Evolutionary conservation across 1,140 invertebrate species (phyloP).

Genomic region (Helicoverpa zea): DNA sequence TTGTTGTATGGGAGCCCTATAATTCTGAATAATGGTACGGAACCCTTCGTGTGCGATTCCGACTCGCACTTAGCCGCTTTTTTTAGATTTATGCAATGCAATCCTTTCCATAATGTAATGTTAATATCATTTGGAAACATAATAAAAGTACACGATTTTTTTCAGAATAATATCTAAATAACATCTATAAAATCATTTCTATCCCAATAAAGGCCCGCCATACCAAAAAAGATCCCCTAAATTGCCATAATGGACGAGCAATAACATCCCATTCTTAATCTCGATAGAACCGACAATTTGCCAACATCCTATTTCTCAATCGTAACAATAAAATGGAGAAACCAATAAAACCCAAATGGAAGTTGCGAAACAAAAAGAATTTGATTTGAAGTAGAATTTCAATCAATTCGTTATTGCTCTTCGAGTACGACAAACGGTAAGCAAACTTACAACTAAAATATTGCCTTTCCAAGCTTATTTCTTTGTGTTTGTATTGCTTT

Average conservation of each 20-base stretch:
- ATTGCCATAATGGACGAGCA: not conserved
- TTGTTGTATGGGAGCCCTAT: no score
- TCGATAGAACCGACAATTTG: conserved; percentile 24
- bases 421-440: conserved; percentile 45
- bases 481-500: not conserved
- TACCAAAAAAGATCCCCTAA: not conserved
- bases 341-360: conserved; percentile 73
- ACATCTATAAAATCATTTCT: not conserved
- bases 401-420: conserved; percentile 65
- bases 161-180: no score
- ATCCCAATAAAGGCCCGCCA: not conserved
- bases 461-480: conserved; percentile 4
- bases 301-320: conserved; percentile 59
- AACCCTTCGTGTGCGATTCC: no score
- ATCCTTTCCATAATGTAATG: no score
- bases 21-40: no score
- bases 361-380: conserved; percentile 73
- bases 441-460: conserved; percentile 31
- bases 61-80: no score
- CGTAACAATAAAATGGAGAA: conserved; percentile 71
- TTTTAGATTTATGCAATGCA: no score
- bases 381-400: conserved; percentile 72
- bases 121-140: no score
- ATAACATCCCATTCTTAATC: conserved; percentile 13
- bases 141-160: no score